phyloP scores from a whole-genome alignment of 2,888 invertebrate species.

The Autographa pulchrina region DNA sequence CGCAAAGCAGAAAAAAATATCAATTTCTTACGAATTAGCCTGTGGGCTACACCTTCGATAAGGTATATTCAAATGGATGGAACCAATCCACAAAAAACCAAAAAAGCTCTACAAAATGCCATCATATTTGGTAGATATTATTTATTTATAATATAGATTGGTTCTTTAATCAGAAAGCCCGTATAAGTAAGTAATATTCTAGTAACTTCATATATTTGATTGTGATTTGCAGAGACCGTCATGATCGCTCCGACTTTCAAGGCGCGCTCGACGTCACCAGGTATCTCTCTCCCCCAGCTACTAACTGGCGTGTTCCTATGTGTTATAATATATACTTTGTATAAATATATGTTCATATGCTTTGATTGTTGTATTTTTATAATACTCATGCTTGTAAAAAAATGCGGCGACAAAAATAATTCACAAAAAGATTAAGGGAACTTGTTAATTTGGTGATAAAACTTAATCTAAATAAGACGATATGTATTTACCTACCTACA shows the following conservation, averaged over 20 bases:
- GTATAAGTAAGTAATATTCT: neutral
- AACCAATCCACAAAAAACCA: neutral
- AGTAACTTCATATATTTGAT: conserved; percentile 68
- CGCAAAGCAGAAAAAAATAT: no score
- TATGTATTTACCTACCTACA: no score
- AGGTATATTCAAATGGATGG: neutral
- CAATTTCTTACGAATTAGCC: no score
- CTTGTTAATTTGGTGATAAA: no score
- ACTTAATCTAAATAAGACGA: no score
- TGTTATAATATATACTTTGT: conserved; percentile 20
- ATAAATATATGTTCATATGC: conserved; percentile 59
- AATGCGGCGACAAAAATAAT: neutral
- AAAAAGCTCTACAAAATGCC: no score
- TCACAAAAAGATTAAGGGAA: no score
- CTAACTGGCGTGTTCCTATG: conserved; percentile 44
- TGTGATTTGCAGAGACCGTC: conserved; percentile 91
- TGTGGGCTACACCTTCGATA: neutral
- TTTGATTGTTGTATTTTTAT: conserved; percentile 41
- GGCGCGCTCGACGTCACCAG: conserved; percentile 93
- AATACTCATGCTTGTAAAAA: neutral
- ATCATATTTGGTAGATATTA: neutral
- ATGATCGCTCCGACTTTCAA: conserved; percentile 95
- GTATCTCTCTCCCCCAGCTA: conserved; percentile 82
- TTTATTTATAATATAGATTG: neutral
- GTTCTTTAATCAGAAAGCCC: neutral